A percentile compares a stretch with the other conserved stretches of the same genome.
Conservation (phyloP, 2,113 vertebrate species). For the Chloropsis cyanopogon region DNA sequence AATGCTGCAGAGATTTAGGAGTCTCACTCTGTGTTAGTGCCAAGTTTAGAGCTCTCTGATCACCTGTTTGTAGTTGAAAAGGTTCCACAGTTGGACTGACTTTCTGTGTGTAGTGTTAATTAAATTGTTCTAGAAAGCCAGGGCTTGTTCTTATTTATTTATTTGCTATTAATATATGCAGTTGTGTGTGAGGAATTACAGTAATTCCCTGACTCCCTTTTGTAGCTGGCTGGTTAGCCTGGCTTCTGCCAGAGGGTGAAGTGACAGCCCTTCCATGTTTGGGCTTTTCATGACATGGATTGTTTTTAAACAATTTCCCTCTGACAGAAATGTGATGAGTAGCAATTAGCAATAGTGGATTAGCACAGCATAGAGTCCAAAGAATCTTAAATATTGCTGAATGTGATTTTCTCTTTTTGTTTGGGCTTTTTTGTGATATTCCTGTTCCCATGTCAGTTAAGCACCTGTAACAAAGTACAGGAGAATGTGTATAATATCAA, state of each 20-base stretch:
- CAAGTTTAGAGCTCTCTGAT: neutral
- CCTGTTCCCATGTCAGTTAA: neutral
- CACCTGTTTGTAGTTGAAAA: neutral
- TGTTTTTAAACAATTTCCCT: neutral
- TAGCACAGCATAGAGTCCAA: neutral
- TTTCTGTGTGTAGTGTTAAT: neutral
- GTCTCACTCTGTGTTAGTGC: neutral
- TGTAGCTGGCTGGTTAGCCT: neutral
- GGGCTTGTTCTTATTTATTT: neutral
- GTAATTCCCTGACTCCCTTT: neutral
- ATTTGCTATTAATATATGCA: neutral
- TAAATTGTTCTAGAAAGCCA: neutral
- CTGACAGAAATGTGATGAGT: neutral
- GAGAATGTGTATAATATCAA: neutral
- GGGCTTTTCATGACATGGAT: neutral
- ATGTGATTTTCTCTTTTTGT: neutral
- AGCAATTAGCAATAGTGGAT: neutral
- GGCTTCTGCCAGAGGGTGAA: neutral
- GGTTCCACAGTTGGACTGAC: neutral
- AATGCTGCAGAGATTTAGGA: neutral
- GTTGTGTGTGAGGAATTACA: neutral
- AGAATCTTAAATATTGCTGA: slow-evolving; percentile 9
- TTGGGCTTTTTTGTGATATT: neutral
- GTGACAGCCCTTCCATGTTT: neutral
- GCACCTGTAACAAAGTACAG: neutral